Base-by-base conservation (phyloP, 37 sponge, comb jelly and placozoan species). In the Beroe forskalii region DNA sequence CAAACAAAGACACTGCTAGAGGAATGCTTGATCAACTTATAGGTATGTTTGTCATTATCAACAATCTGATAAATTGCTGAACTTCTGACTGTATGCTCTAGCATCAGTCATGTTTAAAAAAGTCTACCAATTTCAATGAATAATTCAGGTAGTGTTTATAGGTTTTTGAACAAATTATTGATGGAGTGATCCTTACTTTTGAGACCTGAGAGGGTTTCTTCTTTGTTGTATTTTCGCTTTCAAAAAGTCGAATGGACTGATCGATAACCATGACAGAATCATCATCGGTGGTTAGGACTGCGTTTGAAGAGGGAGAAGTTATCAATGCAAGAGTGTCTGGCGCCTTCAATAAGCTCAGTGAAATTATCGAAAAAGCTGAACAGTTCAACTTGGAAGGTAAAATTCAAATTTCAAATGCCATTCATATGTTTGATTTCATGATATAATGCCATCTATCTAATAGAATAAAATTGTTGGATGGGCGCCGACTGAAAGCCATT, bases 301-400 rank as follows among this genome's bases (percentile, higher is more conserved):
- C 86, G 48, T 80, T 80, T 25, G 28, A 22, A 12, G 48, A n/a
- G 55, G n/a, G 86, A 44, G 86, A 80, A 37, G 55, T 4, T 43
- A 44, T 80, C 48, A 25, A 42, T 80, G 25, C 43, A 1, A 17
- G n/a, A 4, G 86, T 80, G 1, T 42, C 55, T 43, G 55, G 55
- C 37, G 86, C 86, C 17, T 80, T 80, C 28, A 80, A 42, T 48
- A 80, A 80, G 42, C 86, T 80, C 8, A 80, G 55, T 80, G 86
- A 80, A 25, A 25, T 80, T 19, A 43, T 80, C 30, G 86, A 80
- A 6, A 80, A 80, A 43, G 86, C 86, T n/a, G 86, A 80, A 38
- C 44, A 80, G 55, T 80, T 80, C 40, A 38, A 80, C 55, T 27
- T 80, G n/a, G n/a, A 80, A 38, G 86, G 86, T 80, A 42, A 64